A percentile compares a stretch with the other conserved stretches of the same genome.
Evolutionary conservation across 2,113 vertebrate species (phyloP).

Genomic region (Thunnus thynnus): DNA sequence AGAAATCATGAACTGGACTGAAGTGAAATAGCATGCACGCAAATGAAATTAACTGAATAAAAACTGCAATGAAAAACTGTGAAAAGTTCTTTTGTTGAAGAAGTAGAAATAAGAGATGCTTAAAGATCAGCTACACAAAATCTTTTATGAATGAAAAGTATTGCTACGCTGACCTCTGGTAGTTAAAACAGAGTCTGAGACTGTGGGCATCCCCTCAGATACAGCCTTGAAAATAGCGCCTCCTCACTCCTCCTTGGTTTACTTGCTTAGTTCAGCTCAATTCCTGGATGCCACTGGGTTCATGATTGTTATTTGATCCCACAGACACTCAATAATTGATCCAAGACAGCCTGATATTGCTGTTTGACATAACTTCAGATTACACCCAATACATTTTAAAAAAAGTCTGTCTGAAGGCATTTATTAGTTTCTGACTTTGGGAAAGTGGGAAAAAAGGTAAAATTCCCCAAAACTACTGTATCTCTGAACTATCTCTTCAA

Average conservation of each 20-base stretch:
- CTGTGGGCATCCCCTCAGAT: too few species aligned
- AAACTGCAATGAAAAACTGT: neutral
- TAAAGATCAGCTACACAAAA: too few species aligned
- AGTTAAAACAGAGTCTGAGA: too few species aligned
- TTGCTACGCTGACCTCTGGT: too few species aligned
- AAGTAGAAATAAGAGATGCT: neutral
- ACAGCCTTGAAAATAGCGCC: too few species aligned
- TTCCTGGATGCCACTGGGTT: too few species aligned
- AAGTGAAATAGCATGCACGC: constrained; percentile 18
- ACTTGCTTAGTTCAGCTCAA: too few species aligned
- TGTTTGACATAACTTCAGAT: neutral
- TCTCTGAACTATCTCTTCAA: neutral
- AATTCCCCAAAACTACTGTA: neutral
- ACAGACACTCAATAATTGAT: neutral
- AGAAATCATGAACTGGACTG: neutral
- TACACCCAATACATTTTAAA: neutral
- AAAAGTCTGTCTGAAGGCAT: neutral
- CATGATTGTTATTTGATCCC: neutral
- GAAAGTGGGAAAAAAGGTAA: too few species aligned
- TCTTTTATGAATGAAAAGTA: too few species aligned
- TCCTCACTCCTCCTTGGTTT: too few species aligned
- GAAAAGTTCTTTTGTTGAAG: neutral
- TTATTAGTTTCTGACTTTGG: neutral
- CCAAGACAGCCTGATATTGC: neutral
- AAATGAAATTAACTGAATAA: constrained; percentile 9